Base-by-base conservation (phyloP, 2,888 invertebrate genomes). In the Actias luna region DNA sequence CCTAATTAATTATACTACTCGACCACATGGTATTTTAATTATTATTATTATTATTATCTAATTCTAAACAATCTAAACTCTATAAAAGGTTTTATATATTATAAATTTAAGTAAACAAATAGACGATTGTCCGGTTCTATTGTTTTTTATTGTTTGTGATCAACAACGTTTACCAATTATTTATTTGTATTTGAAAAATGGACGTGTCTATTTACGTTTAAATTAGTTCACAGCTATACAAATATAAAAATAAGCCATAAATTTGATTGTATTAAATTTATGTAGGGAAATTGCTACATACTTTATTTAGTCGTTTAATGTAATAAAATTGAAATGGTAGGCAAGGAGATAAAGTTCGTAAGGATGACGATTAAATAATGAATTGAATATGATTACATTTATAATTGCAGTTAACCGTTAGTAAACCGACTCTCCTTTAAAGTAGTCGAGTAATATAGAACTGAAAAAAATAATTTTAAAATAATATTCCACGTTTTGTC, bases 1-100 rank as follows among this genome's bases (percentile, higher is more conserved):
- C 4, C 14, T 55, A 29, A 29, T 68, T 69, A 67, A 62, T 25
- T 50, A 50, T 42, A 64, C 46, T 61, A 63, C 62, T 73, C 65
- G 64, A 72, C 68, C 67, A 29, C 29, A 59, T 29, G 10, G 7
- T 59, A 14, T 5, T 35, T 58, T 31, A n/a, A 25, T n/a, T n/a
- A n/a, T n/a, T n/a, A n/a, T n/a, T n/a, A n/a, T n/a, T n/a, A n/a
- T n/a, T n/a, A n/a, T n/a, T n/a, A n/a, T n/a, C n/a, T n/a, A n/a
- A n/a, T n/a, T n/a, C n/a, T n/a, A n/a, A n/a, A n/a, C n/a, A n/a
- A n/a, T n/a, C n/a, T n/a, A n/a, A n/a, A n/a, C n/a, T n/a, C n/a
- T n/a, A n/a, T n/a, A n/a, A n/a, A n/a, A n/a, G n/a, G n/a, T n/a
- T n/a, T n/a, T n/a, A n/a, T n/a, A n/a, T n/a, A n/a, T n/a, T n/a